Evolutionary conservation across 1,140 invertebrate genomes (phyloP).

Genomic region (Rhizoglyphus robini): DNA sequence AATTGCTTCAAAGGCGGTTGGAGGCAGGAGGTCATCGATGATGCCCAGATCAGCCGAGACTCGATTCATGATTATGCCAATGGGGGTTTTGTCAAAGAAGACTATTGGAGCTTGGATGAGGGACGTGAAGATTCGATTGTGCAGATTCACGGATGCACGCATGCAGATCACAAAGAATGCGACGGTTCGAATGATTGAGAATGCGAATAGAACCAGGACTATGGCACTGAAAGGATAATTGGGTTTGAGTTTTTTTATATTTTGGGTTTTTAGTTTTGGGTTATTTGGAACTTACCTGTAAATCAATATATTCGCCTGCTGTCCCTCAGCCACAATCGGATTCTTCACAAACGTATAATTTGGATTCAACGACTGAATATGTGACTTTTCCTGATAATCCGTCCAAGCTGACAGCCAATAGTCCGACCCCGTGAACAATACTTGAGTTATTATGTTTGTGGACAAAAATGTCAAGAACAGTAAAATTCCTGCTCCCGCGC

Average conservation of each 20-base stretch:
- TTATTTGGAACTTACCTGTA: no score
- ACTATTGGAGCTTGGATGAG: slow-evolving; percentile 64
- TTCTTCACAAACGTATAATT: not conserved
- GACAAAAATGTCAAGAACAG: slow-evolving; percentile 20
- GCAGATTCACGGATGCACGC: slow-evolving; percentile 57
- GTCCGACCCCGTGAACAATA: slow-evolving; percentile 28
- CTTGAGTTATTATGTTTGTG: slow-evolving; percentile 25
- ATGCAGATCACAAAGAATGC: slow-evolving; percentile 64
- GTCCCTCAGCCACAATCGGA: not conserved
- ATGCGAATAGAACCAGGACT: slow-evolving; percentile 32
- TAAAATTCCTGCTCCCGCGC: slow-evolving; percentile 23
- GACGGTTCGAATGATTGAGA: slow-evolving; percentile 43
- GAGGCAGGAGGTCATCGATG: slow-evolving; percentile 22
- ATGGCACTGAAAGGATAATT: not conserved
- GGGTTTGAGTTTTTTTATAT: no score
- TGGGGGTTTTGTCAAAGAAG: slow-evolving; percentile 75
- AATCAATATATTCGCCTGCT: not conserved
- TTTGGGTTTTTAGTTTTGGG: no score
- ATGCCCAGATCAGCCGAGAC: slow-evolving; percentile 23
- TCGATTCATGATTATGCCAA: slow-evolving; percentile 28
- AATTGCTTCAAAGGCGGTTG: slow-evolving; percentile 54
- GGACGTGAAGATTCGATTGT: slow-evolving; percentile 67
- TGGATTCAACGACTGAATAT: not conserved
- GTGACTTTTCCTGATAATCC: slow-evolving; percentile 9
- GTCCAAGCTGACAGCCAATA: slow-evolving; percentile 28